Base-by-base conservation (phyloP, 2,888 invertebrate genomes). In the Meandrusa payeni region DNA sequence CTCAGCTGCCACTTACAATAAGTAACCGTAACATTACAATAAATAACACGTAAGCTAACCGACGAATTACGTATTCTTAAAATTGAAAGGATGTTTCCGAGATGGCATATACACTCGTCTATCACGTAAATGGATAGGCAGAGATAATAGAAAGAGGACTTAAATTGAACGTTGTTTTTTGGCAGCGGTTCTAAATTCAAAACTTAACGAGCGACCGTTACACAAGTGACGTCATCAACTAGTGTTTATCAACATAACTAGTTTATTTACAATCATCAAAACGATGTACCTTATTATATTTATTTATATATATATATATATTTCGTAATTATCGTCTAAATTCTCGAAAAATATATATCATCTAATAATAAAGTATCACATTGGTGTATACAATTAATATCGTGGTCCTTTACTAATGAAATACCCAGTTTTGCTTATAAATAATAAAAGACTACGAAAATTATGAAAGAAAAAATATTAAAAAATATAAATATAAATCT, bases 341-440 rank as follows among this genome's bases (percentile, higher is more conserved):
- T n/a, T n/a, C n/a, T n/a, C n/a, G n/a, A n/a, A n/a, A n/a, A n/a
- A 73, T 71, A 75, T 73, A 77, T 70, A 73, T 68, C 54, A 51
- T 80, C 76, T 76, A 79, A 80, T 80, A 81, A 81, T 80, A 82
- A 77, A 74, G 63, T 81, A 82, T 83, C 80, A 82, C 81, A 81
- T 64, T 64, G 66, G 51, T 61, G 59, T 59, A 26, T 43, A 31
- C 33, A 54, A 66, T 59, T 65, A 68, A 66, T 50, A 69, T 64
- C 67, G 62, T 77, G 75, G 79, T 79, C 78, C 77, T 63, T 68
- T 50, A 49, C 37, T 42, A 42, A 41, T 23, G 28, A 42, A 36
- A 42, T 42, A 42, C 41, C 41, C 41, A 29, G 34, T 29, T 41
- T 41, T 26, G 4, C 31, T 1, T 31, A 43, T 47, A 50, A 32